These are phyloP conservation scores for Meda fulgida DNA, from an alignment of 2,797 vertebrate genomes.

Conservation along the genomic window DNA sequence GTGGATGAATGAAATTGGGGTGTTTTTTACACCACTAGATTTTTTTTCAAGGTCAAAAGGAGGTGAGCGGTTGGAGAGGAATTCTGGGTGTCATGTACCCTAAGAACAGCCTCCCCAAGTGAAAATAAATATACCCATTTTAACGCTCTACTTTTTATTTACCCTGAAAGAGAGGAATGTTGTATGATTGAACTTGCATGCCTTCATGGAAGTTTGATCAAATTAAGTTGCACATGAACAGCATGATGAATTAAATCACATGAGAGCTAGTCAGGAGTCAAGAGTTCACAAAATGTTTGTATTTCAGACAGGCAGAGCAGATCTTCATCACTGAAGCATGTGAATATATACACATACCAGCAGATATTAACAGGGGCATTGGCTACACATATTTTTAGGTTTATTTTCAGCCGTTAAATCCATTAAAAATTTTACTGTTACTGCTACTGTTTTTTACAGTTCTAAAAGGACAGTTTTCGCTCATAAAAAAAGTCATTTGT, in stretches of 20 bases:
- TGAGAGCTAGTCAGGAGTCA: conserved; percentile 36
- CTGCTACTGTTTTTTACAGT: too few relatives aligned
- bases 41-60: conserved; percentile 9
- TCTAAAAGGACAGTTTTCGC: too few relatives aligned
- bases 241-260: conserved; percentile 40
- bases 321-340: conserved; percentile 16
- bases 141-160: neutral
- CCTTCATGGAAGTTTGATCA: conserved; percentile 19
- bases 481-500: too few relatives aligned
- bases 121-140: conserved; percentile 25
- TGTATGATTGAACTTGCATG: neutral
- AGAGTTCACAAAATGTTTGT: conserved; percentile 42
- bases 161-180: conserved; percentile 13
- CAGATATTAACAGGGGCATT: neutral
- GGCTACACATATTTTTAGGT: conserved; percentile 8
- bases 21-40: conserved; percentile 2
- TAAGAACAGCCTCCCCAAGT: neutral
- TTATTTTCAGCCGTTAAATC: neutral
- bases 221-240: conserved; percentile 24
- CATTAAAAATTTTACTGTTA: too few relatives aligned
- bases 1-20: neutral
- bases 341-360: conserved; percentile 33
- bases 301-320: conserved; percentile 20
- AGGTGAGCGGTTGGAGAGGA: neutral
- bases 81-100: conserved; percentile 1